Conservation (phyloP, 37 sponge, comb jelly and placozoan genomes). For the Diacarnus erythraeanus region DNA sequence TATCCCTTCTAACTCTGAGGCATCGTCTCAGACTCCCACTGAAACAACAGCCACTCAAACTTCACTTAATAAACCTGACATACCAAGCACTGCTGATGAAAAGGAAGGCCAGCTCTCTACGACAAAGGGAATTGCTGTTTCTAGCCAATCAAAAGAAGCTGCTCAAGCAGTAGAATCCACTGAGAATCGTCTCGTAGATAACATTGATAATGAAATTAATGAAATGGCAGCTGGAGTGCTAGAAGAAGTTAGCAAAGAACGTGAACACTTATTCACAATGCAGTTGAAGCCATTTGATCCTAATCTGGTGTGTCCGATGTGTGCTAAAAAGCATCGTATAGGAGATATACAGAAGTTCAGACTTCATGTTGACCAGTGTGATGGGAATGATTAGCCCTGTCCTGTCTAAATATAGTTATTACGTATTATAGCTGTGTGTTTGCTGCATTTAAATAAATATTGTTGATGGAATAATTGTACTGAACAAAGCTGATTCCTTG, state of each 20-base stretch:
- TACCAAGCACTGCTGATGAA: neutral
- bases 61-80: neutral
- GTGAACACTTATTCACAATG: neutral
- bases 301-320: conserved; percentile 57
- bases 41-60: neutral
- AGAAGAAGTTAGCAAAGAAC: neutral
- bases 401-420: too few relatives aligned
- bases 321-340: conserved; percentile 20
- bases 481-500: too few relatives aligned
- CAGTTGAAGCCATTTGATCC: conserved; percentile 42
- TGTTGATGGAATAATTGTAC: too few relatives aligned
- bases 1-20: too few relatives aligned
- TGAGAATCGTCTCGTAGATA: neutral
- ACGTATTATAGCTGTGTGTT: too few relatives aligned
- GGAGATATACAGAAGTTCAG: conserved; percentile 62
- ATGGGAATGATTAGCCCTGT: too few relatives aligned
- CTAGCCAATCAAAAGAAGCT: neutral
- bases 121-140: neutral
- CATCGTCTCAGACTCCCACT: neutral
- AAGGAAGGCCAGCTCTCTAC: too few relatives aligned
- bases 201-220: conserved; percentile 1
- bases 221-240: neutral
- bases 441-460: too few relatives aligned
- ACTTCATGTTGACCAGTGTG: conserved; percentile 25
- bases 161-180: neutral